These are phyloP conservation scores for Eufriesea mexicana DNA, from an alignment of 1,140 invertebrate genomes.

Conservation along the genomic window DNA sequence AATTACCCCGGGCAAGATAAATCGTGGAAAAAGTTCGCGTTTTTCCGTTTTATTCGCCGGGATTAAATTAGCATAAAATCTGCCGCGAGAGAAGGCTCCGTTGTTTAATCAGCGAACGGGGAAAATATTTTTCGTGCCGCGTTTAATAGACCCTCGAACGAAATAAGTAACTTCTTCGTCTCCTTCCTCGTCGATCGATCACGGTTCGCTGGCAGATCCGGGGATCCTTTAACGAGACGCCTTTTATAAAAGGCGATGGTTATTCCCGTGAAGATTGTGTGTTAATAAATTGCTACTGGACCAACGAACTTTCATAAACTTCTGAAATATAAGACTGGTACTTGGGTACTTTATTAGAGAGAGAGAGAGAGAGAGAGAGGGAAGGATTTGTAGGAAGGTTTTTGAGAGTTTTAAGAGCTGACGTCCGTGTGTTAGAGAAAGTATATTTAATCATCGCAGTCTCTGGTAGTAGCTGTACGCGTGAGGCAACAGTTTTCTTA, in stretches of 20 bases:
- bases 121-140: constrained; percentile 9
- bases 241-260: neutral
- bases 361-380: neutral
- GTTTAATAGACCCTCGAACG: constrained; percentile 7
- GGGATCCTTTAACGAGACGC: neutral
- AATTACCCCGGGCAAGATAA: constrained; percentile 41
- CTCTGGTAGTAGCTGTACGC: neutral
- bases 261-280: neutral
- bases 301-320: neutral
- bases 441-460: neutral
- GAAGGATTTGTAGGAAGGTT: neutral
- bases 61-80: constrained; percentile 53
- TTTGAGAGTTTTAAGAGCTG: neutral
- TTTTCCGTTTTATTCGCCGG: constrained; percentile 16
- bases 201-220: too few relatives aligned
- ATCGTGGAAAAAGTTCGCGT: constrained; percentile 24
- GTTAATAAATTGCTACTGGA: neutral
- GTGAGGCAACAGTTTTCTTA: neutral
- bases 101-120: constrained; percentile 38
- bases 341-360: neutral
- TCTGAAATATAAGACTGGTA: neutral
- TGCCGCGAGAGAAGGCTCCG: constrained; percentile 2
- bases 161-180: constrained; percentile 1
- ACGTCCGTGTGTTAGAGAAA: neutral
- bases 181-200: neutral